Conservation (phyloP, 2,888 invertebrate species). For the Stictocephala bisonia region DNA sequence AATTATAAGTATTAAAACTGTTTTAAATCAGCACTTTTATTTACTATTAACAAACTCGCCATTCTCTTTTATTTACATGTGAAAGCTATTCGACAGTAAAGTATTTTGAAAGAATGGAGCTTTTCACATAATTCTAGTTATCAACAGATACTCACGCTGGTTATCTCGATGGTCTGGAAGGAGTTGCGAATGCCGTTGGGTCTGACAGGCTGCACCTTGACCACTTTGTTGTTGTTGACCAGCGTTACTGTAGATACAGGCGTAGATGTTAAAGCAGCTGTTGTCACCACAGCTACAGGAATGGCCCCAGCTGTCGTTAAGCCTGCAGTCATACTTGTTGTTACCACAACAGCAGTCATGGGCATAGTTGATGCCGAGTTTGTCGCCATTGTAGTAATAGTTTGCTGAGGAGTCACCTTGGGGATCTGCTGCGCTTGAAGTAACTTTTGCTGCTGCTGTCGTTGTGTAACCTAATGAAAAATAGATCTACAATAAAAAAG, state of each 20-base stretch:
- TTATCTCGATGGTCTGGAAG: constrained; percentile 39
- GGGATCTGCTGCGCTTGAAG: constrained; percentile 51
- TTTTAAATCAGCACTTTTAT: too few species aligned
- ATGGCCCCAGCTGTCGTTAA: constrained; percentile 37
- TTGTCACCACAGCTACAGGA: constrained; percentile 15
- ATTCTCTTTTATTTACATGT: too few species aligned
- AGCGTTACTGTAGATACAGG: not conserved
- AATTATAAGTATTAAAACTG: too few species aligned
- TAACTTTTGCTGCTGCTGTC: constrained; percentile 70
- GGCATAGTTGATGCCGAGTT: too few species aligned
- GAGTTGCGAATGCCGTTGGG: constrained; percentile 24
- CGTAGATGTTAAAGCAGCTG: not conserved
- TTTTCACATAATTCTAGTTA: too few species aligned
- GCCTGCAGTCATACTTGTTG: constrained; percentile 53
- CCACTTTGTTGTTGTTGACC: constrained; percentile 31
- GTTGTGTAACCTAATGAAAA: constrained; percentile 74
- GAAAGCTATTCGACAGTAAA: too few species aligned
- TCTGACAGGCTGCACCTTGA: constrained; percentile 23
- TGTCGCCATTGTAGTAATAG: too few species aligned
- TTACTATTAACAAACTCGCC: too few species aligned
- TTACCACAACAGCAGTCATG: constrained; percentile 9
- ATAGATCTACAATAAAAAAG: too few species aligned
- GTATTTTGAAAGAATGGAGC: too few species aligned
- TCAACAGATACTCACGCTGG: constrained; percentile 12
- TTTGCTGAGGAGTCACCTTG: constrained; percentile 40